A percentile compares a stretch with the other conserved stretches of the same genome.
Conservation (phyloP, 1,140 invertebrate species). For the Drosophila ercepeae region DNA sequence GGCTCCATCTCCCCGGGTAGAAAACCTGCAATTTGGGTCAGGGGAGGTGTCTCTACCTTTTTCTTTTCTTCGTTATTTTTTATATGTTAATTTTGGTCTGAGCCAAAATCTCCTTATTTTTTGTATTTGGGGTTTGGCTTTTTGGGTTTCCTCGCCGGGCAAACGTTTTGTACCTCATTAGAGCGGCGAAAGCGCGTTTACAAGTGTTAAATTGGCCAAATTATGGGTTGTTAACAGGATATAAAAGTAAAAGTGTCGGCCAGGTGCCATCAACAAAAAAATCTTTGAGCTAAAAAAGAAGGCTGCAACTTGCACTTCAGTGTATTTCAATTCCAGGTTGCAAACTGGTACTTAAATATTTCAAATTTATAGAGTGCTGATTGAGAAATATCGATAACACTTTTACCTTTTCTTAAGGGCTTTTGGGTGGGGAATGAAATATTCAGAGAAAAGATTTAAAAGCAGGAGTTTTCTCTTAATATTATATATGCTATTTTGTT, state of each 20-base stretch:
- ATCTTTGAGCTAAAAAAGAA: slow-evolving; percentile 5
- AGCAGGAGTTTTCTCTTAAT: no score
- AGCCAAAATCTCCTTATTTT: slow-evolving; percentile 23
- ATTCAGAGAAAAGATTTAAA: neutral
- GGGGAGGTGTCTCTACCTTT: slow-evolving; percentile 28
- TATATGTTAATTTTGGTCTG: slow-evolving; percentile 74
- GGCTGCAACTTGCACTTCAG: slow-evolving; percentile 13
- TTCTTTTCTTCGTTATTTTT: slow-evolving; percentile 51
- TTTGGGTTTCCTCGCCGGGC: slow-evolving; percentile 21
- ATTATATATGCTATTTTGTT: no score
- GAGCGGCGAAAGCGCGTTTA: slow-evolving; percentile 80
- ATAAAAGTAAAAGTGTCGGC: slow-evolving; percentile 80
- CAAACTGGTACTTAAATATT: slow-evolving; percentile 31
- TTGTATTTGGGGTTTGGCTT: slow-evolving; percentile 4
- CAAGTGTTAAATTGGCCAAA: slow-evolving; percentile 82
- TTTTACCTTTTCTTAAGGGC: neutral
- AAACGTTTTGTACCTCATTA: slow-evolving; percentile 81
- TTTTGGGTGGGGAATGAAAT: slow-evolving; percentile 16
- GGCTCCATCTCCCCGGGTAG: slow-evolving; percentile 31
- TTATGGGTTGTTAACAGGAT: slow-evolving; percentile 80
- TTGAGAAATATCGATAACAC: slow-evolving; percentile 48
- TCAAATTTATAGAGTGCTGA: slow-evolving; percentile 49
- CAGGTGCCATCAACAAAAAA: slow-evolving; percentile 14
- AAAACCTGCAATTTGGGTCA: slow-evolving; percentile 71
- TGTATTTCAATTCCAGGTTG: slow-evolving; percentile 26